Percentiles rank a stretch among this genome's conserved stretches.
Evolutionary conservation across 2,888 invertebrate species (phyloP).

Genomic region (Erpobdella octoculata): DNA sequence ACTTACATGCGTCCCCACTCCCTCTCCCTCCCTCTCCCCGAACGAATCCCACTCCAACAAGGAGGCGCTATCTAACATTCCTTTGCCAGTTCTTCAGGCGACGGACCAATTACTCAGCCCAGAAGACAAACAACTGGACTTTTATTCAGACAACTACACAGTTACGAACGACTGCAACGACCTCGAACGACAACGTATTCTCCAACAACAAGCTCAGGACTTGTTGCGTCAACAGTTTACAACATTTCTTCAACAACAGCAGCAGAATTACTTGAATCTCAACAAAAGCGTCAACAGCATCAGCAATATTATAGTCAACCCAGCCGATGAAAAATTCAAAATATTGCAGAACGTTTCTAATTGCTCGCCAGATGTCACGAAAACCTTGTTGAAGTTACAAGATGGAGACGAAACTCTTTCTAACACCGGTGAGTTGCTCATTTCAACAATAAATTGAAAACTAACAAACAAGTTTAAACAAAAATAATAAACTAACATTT

Average conservation of each 20-base stretch:
- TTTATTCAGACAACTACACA: neutral
- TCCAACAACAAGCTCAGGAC: neutral
- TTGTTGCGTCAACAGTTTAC: neutral
- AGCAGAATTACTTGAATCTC: neutral
- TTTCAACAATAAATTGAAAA: neutral
- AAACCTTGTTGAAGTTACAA: neutral
- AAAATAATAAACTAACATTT: neutral
- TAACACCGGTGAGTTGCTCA: neutral
- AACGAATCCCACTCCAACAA: neutral
- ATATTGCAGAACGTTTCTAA: neutral
- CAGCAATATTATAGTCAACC: neutral
- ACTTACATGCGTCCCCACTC: too few relatives aligned
- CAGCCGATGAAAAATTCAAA: neutral
- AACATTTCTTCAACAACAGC: constrained; percentile 2
- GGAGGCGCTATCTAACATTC: constrained; percentile 5
- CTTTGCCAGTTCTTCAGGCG: constrained; percentile 6
- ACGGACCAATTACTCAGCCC: constrained; percentile 10
- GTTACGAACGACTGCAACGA: neutral
- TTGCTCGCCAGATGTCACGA: neutral
- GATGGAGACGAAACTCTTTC: neutral
- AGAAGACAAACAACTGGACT: neutral
- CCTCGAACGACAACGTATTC: neutral
- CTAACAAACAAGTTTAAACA: neutral
- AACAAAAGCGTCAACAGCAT: neutral
- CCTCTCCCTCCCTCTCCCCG: neutral